A percentile compares a stretch with the other conserved stretches of the same genome.
Evolutionary conservation across 1,140 invertebrate species (phyloP).

Genomic region (Drosophila pectinifera): DNA sequence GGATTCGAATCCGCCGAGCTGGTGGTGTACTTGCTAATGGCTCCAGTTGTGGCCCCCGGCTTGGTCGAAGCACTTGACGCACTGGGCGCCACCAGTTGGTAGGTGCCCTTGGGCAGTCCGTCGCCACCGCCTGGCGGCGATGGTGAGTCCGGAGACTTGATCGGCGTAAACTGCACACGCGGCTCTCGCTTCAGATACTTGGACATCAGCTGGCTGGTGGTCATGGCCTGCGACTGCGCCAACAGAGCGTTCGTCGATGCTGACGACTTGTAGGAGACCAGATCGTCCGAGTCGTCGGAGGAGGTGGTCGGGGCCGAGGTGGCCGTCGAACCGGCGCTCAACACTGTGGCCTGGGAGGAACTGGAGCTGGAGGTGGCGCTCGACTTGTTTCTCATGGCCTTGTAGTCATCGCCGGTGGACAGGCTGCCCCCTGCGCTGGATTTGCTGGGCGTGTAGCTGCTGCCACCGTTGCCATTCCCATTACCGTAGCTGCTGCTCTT

Average conservation of each 20-base stretch:
- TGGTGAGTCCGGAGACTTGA: slow-evolving; percentile 82
- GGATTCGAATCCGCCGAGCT: slow-evolving; percentile 47
- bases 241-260: slow-evolving; percentile 79
- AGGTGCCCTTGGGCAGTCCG: slow-evolving; percentile 77
- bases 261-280: slow-evolving; percentile 81
- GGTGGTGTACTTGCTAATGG: slow-evolving; percentile 71
- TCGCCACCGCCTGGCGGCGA: slow-evolving; percentile 77
- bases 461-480: slow-evolving; percentile 34
- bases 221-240: slow-evolving; percentile 83
- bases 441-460: slow-evolving; percentile 57
- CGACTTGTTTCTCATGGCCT: slow-evolving; percentile 80
- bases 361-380: slow-evolving; percentile 80
- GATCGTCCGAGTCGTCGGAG: slow-evolving; percentile 79
- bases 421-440: slow-evolving; percentile 8
- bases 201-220: slow-evolving; percentile 81
- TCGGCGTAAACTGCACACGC: slow-evolving; percentile 79
- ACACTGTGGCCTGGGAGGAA: slow-evolving; percentile 80
- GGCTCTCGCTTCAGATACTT: slow-evolving; percentile 82
- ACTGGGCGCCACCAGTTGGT: slow-evolving; percentile 68
- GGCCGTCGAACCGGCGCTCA: slow-evolving; percentile 79
- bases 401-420: slow-evolving; percentile 69
- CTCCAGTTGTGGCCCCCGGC: slow-evolving; percentile 61
- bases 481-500: slow-evolving; percentile 56
- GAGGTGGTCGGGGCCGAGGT: slow-evolving; percentile 80
- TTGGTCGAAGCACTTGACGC: slow-evolving; percentile 35